Percentiles rank a stretch among this genome's conserved stretches.
Evolutionary conservation across 2,113 vertebrate genomes (phyloP).

Genomic region (Anseranas semipalmata): DNA sequence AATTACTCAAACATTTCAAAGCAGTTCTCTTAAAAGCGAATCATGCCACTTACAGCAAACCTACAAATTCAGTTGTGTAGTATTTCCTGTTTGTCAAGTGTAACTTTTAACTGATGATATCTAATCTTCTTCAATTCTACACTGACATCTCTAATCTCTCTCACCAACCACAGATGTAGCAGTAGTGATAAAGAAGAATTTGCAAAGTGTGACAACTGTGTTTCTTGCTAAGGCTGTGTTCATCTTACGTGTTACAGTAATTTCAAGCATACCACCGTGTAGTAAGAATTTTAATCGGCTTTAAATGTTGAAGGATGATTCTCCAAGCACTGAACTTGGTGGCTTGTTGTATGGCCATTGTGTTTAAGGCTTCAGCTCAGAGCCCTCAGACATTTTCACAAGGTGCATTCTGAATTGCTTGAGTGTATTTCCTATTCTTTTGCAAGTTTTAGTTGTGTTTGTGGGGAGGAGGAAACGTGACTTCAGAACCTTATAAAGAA

Average conservation of each 20-base stretch:
- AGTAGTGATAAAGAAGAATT: neutral
- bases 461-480: neutral
- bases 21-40: neutral
- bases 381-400: neutral
- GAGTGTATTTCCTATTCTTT: neutral
- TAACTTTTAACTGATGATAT: neutral
- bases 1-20: neutral
- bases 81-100: slow-evolving; percentile 7
- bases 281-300: neutral
- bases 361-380: neutral
- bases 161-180: neutral
- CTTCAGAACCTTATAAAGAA: neutral
- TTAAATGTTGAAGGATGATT: neutral
- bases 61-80: neutral
- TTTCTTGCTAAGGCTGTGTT: neutral
- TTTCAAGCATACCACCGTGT: neutral
- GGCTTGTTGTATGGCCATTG: neutral
- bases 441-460: neutral
- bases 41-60: neutral
- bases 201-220: neutral
- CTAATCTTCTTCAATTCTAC: neutral
- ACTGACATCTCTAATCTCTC: neutral
- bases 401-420: neutral
- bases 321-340: neutral
- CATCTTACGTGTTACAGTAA: neutral